Conservation (phyloP, 2,113 vertebrate species). For the Cavia porcellus region DNA sequence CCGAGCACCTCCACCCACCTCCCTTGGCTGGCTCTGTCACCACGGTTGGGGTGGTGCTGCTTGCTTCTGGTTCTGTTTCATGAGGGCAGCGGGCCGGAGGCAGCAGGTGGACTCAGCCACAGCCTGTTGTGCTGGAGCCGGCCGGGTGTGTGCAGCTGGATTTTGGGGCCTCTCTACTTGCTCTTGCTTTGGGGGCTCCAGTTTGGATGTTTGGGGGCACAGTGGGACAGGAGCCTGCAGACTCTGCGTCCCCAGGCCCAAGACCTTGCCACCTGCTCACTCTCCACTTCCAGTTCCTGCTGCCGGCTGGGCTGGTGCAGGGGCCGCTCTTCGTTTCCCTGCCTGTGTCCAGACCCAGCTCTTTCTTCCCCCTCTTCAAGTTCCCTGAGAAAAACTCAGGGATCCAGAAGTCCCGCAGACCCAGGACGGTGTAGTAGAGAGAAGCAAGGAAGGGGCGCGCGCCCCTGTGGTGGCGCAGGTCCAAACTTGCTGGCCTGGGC, state of each 20-base stretch:
- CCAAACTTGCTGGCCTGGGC: neutral
- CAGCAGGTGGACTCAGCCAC: constrained; percentile 33
- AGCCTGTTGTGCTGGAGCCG: neutral
- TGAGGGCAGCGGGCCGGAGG: neutral
- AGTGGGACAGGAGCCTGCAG: neutral
- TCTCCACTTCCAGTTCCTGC: neutral
- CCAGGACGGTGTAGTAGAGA: neutral
- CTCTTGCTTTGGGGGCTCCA: neutral
- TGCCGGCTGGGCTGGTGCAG: too few relatives aligned
- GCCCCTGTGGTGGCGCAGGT: neutral
- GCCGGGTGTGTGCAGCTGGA: neutral
- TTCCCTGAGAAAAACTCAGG: constrained; percentile 40
- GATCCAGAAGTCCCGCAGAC: neutral
- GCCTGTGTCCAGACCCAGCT: neutral
- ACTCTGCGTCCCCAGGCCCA: neutral
- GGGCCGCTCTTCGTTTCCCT: neutral
- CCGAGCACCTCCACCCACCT: neutral
- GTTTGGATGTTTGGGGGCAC: neutral
- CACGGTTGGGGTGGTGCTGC: neutral
- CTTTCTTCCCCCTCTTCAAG: neutral
- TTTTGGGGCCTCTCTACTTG: neutral
- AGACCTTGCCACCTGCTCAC: neutral
- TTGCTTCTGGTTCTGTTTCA: neutral
- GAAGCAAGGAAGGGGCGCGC: neutral
- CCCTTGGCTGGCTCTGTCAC: neutral